These are phyloP conservation scores for Tricholauxania praeusta DNA, from an alignment of 2,888 invertebrate species.

Conservation along the genomic window DNA sequence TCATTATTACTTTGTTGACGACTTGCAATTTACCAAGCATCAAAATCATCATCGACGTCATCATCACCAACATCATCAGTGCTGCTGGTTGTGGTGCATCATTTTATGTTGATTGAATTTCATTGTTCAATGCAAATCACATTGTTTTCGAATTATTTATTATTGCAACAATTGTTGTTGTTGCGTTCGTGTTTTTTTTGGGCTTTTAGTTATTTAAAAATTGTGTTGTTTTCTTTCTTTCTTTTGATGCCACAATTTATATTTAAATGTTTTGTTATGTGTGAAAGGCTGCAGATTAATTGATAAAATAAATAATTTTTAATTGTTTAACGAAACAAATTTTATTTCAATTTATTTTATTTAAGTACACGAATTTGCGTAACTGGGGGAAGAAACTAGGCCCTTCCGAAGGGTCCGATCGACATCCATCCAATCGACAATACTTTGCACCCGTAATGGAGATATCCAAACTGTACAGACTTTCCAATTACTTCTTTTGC, in stretches of 20 bases:
- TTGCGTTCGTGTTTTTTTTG: background rate
- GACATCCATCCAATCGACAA: too few relatives aligned
- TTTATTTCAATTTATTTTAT: constrained; percentile 21
- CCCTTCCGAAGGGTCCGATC: too few relatives aligned
- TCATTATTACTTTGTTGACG: constrained; percentile 15
- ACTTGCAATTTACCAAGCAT: constrained; percentile 6
- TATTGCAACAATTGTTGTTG: constrained; percentile 15
- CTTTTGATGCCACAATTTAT: constrained; percentile 16
- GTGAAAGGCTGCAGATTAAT: constrained; percentile 27
- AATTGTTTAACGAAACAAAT: constrained; percentile 25
- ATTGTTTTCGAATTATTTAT: constrained; percentile 31
- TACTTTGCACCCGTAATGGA: too few relatives aligned
- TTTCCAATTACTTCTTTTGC: too few relatives aligned
- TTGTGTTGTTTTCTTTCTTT: constrained; percentile 5
- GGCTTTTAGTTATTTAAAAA: background rate
- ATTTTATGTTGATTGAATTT: constrained; percentile 57
- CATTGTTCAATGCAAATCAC: constrained; percentile 41
- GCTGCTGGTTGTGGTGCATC: constrained; percentile 40
- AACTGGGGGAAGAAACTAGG: too few relatives aligned
- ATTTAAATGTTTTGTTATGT: constrained; percentile 6
- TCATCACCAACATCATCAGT: background rate
- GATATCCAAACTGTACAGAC: too few relatives aligned
- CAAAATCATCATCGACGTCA: constrained; percentile 10
- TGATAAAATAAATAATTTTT: constrained; percentile 31
- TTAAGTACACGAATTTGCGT: too few relatives aligned